Evolutionary conservation across 2,113 vertebrate genomes (phyloP).

Genomic region (Cranoglanis bouderius): DNA sequence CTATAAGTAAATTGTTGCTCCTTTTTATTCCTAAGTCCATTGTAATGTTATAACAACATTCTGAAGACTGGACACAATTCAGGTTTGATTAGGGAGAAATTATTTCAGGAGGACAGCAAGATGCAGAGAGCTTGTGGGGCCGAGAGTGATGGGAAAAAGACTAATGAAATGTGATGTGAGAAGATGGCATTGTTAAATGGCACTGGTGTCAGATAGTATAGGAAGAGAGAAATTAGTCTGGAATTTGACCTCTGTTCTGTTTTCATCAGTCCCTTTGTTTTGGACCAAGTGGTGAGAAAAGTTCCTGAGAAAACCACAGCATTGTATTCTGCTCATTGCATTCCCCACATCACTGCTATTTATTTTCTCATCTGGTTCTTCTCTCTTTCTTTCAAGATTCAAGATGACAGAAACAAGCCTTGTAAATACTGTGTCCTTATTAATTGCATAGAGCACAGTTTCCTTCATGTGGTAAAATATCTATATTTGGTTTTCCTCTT

Average conservation of each 20-base stretch:
- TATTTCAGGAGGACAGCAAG: neutral
- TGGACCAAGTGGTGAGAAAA: neutral
- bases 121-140: neutral
- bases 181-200: neutral
- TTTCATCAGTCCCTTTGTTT: slow-evolving; percentile 15
- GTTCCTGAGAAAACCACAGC: slow-evolving; percentile 14
- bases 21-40: neutral
- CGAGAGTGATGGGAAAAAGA: neutral
- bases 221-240: neutral
- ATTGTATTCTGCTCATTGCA: slow-evolving; percentile 12
- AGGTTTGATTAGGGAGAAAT: neutral
- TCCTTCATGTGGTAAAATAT: slow-evolving; percentile 33
- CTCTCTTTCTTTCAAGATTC: slow-evolving; percentile 21
- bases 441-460: slow-evolving; percentile 3
- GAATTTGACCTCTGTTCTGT: slow-evolving; percentile 1
- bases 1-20: neutral
- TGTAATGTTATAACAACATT: neutral
- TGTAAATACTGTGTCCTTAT: neutral
- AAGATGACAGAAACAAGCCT: slow-evolving; percentile 22
- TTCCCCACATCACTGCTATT: slow-evolving; percentile 25
- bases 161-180: neutral
- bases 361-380: slow-evolving; percentile 29
- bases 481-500: slow-evolving; percentile 6
- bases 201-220: neutral
- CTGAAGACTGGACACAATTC: neutral